Percentiles rank a stretch among this genome's conserved stretches.
phyloP scores from a whole-genome alignment of 2,888 invertebrate genomes.

The Notodonta ziczac region DNA sequence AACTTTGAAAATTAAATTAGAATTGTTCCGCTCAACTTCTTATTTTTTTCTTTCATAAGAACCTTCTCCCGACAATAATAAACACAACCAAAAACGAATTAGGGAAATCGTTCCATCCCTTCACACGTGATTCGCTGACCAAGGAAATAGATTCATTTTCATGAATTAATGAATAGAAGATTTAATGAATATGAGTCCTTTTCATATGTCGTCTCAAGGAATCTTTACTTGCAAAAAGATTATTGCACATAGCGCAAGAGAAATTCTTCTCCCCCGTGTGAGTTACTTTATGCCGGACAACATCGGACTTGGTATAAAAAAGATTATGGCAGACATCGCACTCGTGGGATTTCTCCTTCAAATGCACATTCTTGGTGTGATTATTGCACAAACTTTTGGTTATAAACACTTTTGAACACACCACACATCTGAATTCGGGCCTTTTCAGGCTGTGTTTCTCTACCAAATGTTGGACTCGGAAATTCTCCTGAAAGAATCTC shows the following conservation, averaged over 20 bases:
- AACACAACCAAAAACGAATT: no score
- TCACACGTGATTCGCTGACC: no score
- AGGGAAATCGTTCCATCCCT: no score
- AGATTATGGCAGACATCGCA: constrained; percentile 67
- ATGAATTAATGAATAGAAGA: no score
- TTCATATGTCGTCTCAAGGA: constrained; percentile 69
- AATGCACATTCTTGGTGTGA: constrained; percentile 69
- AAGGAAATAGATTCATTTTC: no score
- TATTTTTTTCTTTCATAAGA: no score
- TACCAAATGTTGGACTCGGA: constrained; percentile 54
- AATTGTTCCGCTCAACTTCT: no score
- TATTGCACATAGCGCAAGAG: constrained; percentile 58
- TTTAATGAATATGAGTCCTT: constrained; percentile 50
- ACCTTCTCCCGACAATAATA: no score
- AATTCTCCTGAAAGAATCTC: constrained; percentile 63
- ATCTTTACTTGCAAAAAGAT: constrained; percentile 66
- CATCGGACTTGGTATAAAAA: constrained; percentile 71
- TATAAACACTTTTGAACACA: constrained; percentile 66
- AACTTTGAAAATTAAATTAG: no score
- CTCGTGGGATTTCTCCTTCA: constrained; percentile 67
- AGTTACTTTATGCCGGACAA: constrained; percentile 61
- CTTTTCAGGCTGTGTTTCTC: constrained; percentile 57
- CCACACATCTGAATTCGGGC: constrained; percentile 61
- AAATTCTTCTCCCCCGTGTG: constrained; percentile 70
- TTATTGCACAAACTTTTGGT: constrained; percentile 68